Evolutionary conservation across 2,888 invertebrate genomes (phyloP).

Genomic region (Molanna angustata): DNA sequence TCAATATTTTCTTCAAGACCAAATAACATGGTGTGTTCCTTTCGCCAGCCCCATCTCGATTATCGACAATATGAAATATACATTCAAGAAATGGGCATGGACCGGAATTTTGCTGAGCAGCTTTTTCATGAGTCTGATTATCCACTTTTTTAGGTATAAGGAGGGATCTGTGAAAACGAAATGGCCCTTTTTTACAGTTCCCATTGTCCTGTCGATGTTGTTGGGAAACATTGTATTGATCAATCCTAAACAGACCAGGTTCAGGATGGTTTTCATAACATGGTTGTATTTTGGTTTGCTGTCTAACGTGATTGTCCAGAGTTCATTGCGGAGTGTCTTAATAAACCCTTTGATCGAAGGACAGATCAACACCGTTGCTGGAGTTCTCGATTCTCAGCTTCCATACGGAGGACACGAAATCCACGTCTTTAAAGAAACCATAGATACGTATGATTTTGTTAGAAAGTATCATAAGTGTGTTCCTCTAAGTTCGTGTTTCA

Average conservation of each 20-base stretch:
- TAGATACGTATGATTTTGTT: neutral
- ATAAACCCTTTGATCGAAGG: neutral
- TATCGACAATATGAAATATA: neutral
- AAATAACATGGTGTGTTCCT: conserved; percentile 2
- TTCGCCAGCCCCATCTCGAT: neutral
- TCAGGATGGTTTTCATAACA: neutral
- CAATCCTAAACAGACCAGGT: neutral
- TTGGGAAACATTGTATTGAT: neutral
- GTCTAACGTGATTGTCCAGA: neutral
- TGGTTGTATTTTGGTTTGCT: conserved; percentile 1
- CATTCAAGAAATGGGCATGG: neutral
- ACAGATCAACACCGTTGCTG: neutral
- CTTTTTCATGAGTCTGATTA: neutral
- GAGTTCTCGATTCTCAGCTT: neutral
- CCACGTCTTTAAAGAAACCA: conserved; percentile 39
- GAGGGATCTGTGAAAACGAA: neutral
- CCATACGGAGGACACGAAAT: conserved; percentile 33
- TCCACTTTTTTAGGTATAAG: neutral
- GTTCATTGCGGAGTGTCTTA: neutral
- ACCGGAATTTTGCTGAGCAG: neutral
- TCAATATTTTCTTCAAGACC: neutral
- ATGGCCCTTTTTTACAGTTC: neutral
- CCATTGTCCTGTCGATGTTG: neutral
- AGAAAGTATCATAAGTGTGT: neutral
- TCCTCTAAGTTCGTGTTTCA: conserved; percentile 5